Base-by-base conservation (phyloP, 2,888 invertebrate genomes). In the Hetaerina titia region DNA sequence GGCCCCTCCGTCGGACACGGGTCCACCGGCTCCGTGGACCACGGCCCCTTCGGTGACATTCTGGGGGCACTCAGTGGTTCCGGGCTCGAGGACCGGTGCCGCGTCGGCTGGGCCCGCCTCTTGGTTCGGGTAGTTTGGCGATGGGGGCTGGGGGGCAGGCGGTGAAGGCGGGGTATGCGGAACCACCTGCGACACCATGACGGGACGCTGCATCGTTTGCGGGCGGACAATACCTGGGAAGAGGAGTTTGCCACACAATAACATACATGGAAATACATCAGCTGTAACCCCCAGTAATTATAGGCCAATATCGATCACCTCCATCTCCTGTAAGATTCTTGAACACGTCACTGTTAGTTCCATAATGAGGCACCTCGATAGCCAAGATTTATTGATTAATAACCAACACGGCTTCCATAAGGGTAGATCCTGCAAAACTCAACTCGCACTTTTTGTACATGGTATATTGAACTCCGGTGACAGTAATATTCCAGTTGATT, bases 1-100 rank as follows among this genome's bases (percentile, higher is more conserved):
- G 96, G 95, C 95, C 94, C 95, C 95, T 13, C 88, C 74, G 89
- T 90, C 94, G 69, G 95, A 95, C 74, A 96, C 96, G 13, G 96
- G 95, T 15, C 95, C 95, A 0, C 95, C 95, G 15, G 95, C 94
- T 0, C 95, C 95, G 69, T 95, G 58, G 96, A 95, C 87, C 96
- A 95, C 97, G 95, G 96, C 96, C 95, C 95, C 96, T 95, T 97
- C 96, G 95, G 97, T 97, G 95, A 97, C 96, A 96, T 98, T 98
- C 13, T 98, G 98, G 5, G 98, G 98, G 96, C 98, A 98, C 96
- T 98, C 98, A 25, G 98, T 98, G n/a, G 96, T 96, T n/a, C 98
- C 98, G 13, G 97, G 97, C 9, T 97, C 97, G 81, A 95, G 96
- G 58, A 60, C 94, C 89, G 81, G 81, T 15, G 95, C 90, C 17